A percentile compares a stretch with the other conserved stretches of the same genome.
Evolutionary conservation across 2,113 vertebrate genomes (phyloP).

Genomic region (Lanius ludovicianus): DNA sequence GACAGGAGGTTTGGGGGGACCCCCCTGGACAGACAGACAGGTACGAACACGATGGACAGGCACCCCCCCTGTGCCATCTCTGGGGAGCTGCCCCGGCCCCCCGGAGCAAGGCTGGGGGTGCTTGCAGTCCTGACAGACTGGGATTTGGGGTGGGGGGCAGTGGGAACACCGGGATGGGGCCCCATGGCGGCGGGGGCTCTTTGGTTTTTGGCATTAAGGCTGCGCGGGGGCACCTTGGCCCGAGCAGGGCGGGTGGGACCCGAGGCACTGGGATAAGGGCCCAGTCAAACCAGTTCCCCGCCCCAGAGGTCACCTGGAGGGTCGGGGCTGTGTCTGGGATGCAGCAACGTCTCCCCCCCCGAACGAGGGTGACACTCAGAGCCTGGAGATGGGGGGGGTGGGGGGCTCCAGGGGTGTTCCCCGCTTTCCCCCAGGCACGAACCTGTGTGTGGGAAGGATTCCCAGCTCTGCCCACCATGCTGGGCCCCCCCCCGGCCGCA

Average conservation of each 20-base stretch:
- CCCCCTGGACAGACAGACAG: background rate
- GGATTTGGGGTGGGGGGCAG: background rate
- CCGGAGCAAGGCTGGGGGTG: background rate
- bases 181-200: background rate
- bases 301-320: background rate
- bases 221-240: background rate
- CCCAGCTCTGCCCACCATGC: rapidly evolving
- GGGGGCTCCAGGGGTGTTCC: background rate
- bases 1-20: too few species aligned
- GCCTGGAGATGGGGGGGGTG: too few species aligned
- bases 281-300: background rate
- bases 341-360: rapidly evolving
- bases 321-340: background rate
- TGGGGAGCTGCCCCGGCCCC: too few species aligned
- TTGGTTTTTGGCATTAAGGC: slow-evolving; percentile 16
- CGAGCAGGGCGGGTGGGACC: background rate
- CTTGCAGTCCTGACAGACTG: background rate
- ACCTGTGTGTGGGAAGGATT: rapidly evolving
- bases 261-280: background rate
- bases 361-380: background rate
- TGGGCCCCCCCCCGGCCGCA: rapidly evolving
- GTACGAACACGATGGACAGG: background rate
- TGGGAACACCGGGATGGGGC: background rate
- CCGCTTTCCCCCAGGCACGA: rapidly evolving
- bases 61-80: background rate